phyloP scores from a whole-genome alignment of 1,140 invertebrate species.

The Philotrypesis tridentata region DNA sequence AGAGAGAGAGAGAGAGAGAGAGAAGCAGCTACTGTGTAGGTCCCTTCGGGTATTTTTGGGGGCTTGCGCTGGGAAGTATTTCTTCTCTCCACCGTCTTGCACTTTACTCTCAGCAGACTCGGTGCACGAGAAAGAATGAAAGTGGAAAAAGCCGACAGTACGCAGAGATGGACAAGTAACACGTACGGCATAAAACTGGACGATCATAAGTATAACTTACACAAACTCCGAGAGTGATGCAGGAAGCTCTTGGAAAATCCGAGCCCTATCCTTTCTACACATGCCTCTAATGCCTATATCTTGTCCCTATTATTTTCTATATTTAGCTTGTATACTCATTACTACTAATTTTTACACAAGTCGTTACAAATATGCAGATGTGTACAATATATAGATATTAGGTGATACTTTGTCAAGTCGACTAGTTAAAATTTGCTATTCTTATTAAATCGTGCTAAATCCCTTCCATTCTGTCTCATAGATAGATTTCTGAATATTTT shows the following conservation, averaged over 20 bases:
- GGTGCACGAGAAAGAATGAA: not conserved
- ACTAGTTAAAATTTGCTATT: no score
- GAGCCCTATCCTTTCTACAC: no score
- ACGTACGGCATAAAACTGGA: conserved; percentile 7
- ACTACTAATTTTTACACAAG: no score
- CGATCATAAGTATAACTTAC: not conserved
- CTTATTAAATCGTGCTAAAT: no score
- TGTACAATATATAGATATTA: no score
- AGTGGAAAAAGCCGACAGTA: conserved; percentile 7
- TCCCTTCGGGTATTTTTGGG: not conserved
- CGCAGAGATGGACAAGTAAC: conserved; percentile 6
- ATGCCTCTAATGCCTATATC: no score
- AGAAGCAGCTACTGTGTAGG: not conserved
- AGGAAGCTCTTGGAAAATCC: not conserved
- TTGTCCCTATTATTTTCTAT: not conserved
- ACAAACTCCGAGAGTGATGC: not conserved
- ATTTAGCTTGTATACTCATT: no score
- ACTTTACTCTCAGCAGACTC: not conserved
- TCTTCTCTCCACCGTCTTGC: not conserved
- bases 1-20: no score
- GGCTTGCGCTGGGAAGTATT: not conserved
- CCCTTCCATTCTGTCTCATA: no score
- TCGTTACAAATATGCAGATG: no score
- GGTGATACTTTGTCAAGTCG: no score
- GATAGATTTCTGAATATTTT: no score